These are phyloP conservation scores for Strigamia crassipes DNA, from an alignment of 2,888 invertebrate genomes.

Conservation along the genomic window DNA sequence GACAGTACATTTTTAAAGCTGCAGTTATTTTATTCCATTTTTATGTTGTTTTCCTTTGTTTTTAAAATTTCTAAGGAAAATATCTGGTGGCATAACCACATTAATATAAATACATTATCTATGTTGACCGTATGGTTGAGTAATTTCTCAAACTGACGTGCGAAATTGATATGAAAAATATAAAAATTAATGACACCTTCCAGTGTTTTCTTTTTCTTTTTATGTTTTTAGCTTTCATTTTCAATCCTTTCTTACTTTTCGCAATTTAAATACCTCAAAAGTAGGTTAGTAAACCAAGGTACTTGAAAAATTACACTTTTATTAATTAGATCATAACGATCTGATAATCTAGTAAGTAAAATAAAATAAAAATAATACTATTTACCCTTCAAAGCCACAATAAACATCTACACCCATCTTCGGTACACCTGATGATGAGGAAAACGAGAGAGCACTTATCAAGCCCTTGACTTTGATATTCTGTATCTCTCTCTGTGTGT, in stretches of 20 bases:
- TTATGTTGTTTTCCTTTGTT: not conserved
- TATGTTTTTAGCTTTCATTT: not conserved
- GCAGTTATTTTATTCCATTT: not conserved
- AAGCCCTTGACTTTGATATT: too few relatives aligned
- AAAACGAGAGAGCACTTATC: too few relatives aligned
- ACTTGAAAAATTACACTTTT: not conserved
- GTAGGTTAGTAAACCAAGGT: not conserved
- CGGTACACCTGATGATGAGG: not conserved
- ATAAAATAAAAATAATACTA: not conserved
- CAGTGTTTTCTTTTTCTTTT: not conserved
- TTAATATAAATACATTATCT: not conserved
- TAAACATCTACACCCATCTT: slow-evolving; percentile 6
- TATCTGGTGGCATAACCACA: not conserved
- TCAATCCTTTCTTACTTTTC: not conserved
- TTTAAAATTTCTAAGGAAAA: not conserved
- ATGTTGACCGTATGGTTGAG: not conserved
- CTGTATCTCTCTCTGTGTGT: too few relatives aligned
- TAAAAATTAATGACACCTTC: not conserved
- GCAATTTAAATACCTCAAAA: not conserved
- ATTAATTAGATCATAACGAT: not conserved
- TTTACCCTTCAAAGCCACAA: slow-evolving; percentile 14
- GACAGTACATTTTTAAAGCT: not conserved
- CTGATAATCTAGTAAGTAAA: not conserved
- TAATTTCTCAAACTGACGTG: not conserved
- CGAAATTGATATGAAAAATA: not conserved